These are phyloP conservation scores for Operophtera brumata DNA, from an alignment of 2,888 invertebrate genomes.

Conservation along the genomic window DNA sequence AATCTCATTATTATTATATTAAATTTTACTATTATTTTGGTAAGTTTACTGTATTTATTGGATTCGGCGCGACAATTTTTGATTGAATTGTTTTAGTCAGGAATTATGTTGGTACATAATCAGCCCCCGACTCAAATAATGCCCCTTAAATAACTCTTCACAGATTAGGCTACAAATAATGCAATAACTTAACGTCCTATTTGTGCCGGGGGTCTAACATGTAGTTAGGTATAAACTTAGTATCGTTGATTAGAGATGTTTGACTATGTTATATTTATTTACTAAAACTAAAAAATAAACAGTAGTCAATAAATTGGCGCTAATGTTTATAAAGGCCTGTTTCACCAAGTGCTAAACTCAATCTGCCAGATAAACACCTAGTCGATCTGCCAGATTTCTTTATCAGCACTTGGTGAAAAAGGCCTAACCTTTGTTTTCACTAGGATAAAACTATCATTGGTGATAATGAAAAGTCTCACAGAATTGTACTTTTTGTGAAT, in stretches of 20 bases:
- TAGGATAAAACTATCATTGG: conserved; percentile 37
- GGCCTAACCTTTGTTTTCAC: conserved; percentile 23
- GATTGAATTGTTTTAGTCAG: conserved; percentile 8
- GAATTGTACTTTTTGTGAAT: conserved; percentile 46
- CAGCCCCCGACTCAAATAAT: conserved; percentile 6
- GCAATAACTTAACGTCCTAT: conserved; percentile 1
- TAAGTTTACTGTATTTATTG: conserved; percentile 34
- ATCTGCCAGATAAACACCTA: background rate
- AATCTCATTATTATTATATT: conserved; percentile 35
- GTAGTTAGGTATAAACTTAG: conserved; percentile 14
- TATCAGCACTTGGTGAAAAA: conserved; percentile 1
- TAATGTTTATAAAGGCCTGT: conserved; percentile 1
- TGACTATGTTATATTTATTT: conserved; percentile 8
- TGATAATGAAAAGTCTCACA: conserved; percentile 36
- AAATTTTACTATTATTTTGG: conserved; percentile 18
- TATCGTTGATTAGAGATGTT: conserved; percentile 6
- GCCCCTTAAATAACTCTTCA: background rate
- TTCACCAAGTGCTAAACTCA: conserved; percentile 4
- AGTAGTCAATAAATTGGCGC: conserved; percentile 17
- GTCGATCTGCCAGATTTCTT: background rate
- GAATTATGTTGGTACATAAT: conserved; percentile 1
- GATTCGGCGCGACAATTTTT: conserved; percentile 19
- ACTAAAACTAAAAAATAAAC: conserved; percentile 3
- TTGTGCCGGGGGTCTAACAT: conserved; percentile 9
- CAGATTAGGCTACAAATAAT: no score